These are phyloP conservation scores for Proales similis DNA, from an alignment of 1,140 invertebrate species.

Conservation along the genomic window DNA sequence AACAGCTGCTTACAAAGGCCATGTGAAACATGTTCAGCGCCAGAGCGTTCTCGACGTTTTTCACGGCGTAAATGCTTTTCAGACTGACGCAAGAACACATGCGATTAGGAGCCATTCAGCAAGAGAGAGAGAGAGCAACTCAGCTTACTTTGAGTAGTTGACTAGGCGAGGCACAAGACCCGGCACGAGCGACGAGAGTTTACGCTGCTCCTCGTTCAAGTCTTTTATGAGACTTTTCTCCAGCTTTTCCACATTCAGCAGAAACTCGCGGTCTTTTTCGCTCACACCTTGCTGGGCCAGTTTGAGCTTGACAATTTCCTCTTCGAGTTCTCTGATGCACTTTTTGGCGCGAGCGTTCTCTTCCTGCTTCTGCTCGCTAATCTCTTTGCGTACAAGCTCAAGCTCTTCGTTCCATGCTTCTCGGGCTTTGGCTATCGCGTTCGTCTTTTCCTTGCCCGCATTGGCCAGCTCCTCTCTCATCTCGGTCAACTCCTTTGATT, in stretches of 20 bases:
- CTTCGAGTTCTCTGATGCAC: constrained; percentile 23
- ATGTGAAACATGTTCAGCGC: constrained; percentile 11
- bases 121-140: too few relatives aligned
- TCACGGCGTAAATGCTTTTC: not conserved
- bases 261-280: constrained; percentile 15
- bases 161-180: constrained; percentile 1
- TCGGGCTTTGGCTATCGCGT: constrained; percentile 5
- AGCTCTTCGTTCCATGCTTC: constrained; percentile 1
- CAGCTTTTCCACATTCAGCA: constrained; percentile 6
- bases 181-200: constrained; percentile 10
- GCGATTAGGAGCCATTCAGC: too few relatives aligned
- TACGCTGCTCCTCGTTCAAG: constrained; percentile 25
- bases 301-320: constrained; percentile 12
- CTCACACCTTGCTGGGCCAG: constrained; percentile 5
- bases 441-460: constrained; percentile 11
- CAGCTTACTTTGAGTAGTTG: constrained; percentile 18
- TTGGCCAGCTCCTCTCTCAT: constrained; percentile 17
- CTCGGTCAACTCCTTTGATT: too few relatives aligned
- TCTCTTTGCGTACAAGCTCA: not conserved
- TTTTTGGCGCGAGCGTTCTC: constrained; percentile 24
- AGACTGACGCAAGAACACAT: too few relatives aligned
- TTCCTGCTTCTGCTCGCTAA: constrained; percentile 19
- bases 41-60: not conserved
- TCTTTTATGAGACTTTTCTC: constrained; percentile 23
- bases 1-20: constrained; percentile 8